A percentile compares a stretch with the other conserved stretches of the same genome.
These are phyloP conservation scores for Phyllotreta striolata DNA, from an alignment of 2,888 invertebrate species.

Conservation along the genomic window DNA sequence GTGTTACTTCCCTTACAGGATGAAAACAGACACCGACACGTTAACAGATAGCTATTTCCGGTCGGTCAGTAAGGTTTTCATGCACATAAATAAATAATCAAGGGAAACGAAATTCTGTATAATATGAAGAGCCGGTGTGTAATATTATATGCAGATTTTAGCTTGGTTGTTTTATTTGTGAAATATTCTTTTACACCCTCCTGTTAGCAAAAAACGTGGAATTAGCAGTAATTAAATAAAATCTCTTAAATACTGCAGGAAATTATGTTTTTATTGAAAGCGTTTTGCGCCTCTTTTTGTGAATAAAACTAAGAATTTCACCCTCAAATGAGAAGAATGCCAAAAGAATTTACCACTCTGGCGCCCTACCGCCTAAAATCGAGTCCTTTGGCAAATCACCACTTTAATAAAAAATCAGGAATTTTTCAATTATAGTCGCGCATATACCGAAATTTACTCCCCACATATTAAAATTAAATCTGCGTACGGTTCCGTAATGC, in stretches of 20 bases:
- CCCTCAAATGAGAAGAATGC: constrained; percentile 17
- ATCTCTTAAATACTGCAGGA: no score
- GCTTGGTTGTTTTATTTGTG: no score
- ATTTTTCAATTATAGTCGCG: constrained; percentile 24
- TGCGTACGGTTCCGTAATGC: constrained; percentile 1
- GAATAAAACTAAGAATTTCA: not conserved
- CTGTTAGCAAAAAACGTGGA: no score
- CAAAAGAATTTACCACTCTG: constrained; percentile 5
- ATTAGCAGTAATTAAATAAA: no score
- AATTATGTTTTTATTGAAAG: no score
- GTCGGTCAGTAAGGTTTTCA: constrained; percentile 7
- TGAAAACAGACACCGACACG: constrained; percentile 16
- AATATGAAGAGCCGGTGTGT: no score
- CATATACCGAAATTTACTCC: constrained; percentile 8
- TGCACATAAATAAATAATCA: no score
- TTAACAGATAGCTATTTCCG: constrained; percentile 9
- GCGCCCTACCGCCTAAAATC: constrained; percentile 17
- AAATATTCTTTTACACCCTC: no score
- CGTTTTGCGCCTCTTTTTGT: no score
- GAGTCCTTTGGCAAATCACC: constrained; percentile 12
- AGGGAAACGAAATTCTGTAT: no score
- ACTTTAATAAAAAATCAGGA: constrained; percentile 27
- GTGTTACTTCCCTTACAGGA: constrained; percentile 13
- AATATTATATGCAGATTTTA: no score
- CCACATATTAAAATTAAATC: constrained; percentile 18